A percentile compares a stretch with the other conserved stretches of the same genome.
Evolutionary conservation across 2,888 invertebrate species (phyloP).

Genomic region (Chorisops tibialis): DNA sequence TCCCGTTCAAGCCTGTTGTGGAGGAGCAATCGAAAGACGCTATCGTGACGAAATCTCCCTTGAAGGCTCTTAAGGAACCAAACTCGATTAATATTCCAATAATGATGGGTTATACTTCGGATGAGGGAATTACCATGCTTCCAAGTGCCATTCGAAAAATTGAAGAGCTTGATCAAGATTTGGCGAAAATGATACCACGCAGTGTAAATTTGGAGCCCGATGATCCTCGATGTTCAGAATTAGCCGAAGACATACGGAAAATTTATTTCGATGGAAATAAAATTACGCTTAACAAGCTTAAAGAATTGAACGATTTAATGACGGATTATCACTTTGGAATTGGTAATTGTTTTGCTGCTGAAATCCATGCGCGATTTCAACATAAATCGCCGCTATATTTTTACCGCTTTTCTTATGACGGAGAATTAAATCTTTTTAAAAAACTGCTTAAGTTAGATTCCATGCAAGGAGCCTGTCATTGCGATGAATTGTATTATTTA

Average conservation of each 20-base stretch:
- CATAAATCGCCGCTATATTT: constrained; percentile 54
- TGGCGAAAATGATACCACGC: constrained; percentile 44
- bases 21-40: constrained; percentile 42
- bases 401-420: constrained; percentile 59
- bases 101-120: constrained; percentile 57
- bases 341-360: constrained; percentile 41
- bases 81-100: constrained; percentile 53
- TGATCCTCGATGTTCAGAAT: constrained; percentile 35
- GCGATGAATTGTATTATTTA: constrained; percentile 61
- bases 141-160: constrained; percentile 40
- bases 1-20: constrained; percentile 44
- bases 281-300: constrained; percentile 48
- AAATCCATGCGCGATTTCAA: constrained; percentile 41
- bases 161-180: constrained; percentile 40
- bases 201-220: constrained; percentile 39
- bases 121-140: constrained; percentile 54
- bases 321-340: constrained; percentile 52
- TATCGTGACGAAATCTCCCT: constrained; percentile 45
- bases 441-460: constrained; percentile 50
- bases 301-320: constrained; percentile 53
- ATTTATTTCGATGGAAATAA: constrained; percentile 54
- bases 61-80: constrained; percentile 52
- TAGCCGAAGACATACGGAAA: constrained; percentile 41
- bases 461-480: constrained; percentile 58
- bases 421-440: constrained; percentile 56